Percentiles rank a stretch among this genome's conserved stretches.
These are phyloP conservation scores for Gorsachius magnificus DNA, from an alignment of 2,797 vertebrate genomes.

Conservation along the genomic window DNA sequence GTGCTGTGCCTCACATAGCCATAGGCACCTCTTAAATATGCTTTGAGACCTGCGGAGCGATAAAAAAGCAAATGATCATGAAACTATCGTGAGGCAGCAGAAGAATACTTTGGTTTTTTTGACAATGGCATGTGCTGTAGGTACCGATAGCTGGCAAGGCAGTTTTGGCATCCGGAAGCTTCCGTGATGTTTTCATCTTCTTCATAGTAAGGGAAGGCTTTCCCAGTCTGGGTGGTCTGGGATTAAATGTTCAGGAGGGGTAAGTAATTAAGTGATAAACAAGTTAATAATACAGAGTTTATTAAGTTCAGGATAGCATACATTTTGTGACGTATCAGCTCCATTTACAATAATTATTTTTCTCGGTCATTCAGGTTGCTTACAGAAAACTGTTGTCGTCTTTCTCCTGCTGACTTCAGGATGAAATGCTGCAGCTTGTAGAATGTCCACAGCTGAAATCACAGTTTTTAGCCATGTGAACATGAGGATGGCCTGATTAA, in stretches of 20 bases:
- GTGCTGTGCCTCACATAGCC: not conserved
- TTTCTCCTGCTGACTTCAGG: not conserved
- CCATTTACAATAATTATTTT: not conserved
- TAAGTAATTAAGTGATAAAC: not conserved
- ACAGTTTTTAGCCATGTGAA: not conserved
- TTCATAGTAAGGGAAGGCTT: not conserved
- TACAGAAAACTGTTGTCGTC: not conserved
- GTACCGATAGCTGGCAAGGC: not conserved
- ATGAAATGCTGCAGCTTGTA: not conserved
- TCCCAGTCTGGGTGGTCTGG: not conserved
- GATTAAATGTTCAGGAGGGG: not conserved
- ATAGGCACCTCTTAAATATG: rapidly evolving
- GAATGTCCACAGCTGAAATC: not conserved
- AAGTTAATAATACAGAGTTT: not conserved
- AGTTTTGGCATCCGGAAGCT: not conserved
- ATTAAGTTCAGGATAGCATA: not conserved
- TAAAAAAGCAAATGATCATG: no score
- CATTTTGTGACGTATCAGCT: not conserved
- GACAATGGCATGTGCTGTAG: not conserved
- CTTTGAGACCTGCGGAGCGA: not conserved
- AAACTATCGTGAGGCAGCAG: not conserved
- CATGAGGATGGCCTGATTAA: not conserved
- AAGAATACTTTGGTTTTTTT: not conserved
- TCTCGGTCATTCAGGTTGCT: not conserved
- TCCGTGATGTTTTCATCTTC: not conserved